These are phyloP conservation scores for Lamprotornis superbus DNA, from an alignment of 2,113 vertebrate species.

Conservation along the genomic window DNA sequence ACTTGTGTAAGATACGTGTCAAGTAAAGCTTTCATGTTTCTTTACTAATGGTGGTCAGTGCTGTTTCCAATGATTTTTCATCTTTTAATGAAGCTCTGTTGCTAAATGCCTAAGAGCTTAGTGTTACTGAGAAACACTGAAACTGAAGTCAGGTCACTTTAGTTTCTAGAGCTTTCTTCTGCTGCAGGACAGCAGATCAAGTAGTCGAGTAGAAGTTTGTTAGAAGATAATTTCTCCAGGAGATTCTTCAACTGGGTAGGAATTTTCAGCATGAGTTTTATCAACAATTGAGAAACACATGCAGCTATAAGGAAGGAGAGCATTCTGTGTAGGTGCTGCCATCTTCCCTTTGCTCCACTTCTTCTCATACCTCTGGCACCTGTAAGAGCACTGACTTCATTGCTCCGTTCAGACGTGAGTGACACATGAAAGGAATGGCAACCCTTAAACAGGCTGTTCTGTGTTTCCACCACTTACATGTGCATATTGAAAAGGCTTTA, in stretches of 20 bases:
- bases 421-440: not conserved
- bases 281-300: not conserved
- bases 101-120: not conserved
- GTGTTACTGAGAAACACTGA: not conserved
- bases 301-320: not conserved
- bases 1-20: not conserved
- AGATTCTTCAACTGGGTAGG: not conserved
- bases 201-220: not conserved
- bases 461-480: accelerated
- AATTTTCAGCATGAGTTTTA: not conserved
- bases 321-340: not conserved
- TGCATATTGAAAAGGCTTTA: not conserved
- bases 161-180: not conserved
- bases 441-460: not conserved
- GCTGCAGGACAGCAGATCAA: not conserved
- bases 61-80: not conserved
- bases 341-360: not conserved
- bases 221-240: not conserved
- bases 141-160: not conserved
- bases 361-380: accelerated
- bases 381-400: not conserved
- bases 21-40: not conserved
- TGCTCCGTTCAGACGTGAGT: accelerated
- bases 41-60: not conserved
- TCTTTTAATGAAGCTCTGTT: not conserved